Percentiles rank a stretch among this genome's conserved stretches.
Conservation (phyloP, 1,140 invertebrate species). For the Zaprionus capensis region DNA sequence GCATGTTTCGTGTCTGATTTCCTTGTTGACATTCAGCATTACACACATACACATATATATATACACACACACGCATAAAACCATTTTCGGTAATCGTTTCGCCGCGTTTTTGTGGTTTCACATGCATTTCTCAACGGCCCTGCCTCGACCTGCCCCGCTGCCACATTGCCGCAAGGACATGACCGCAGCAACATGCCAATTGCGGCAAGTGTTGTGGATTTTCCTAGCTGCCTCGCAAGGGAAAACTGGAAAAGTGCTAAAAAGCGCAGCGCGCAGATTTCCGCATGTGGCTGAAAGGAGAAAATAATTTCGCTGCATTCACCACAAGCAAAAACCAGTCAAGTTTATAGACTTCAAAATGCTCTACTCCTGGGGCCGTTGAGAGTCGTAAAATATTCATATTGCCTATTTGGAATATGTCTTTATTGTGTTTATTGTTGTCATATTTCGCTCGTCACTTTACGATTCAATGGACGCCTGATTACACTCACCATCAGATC, state of each 20-base stretch:
- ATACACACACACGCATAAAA: constrained; percentile 1
- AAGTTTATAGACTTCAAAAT: constrained; percentile 22
- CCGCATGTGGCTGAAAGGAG: constrained; percentile 29
- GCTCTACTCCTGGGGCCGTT: constrained; percentile 5
- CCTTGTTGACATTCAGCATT: background rate
- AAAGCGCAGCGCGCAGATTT: constrained; percentile 59
- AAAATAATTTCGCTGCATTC: constrained; percentile 9
- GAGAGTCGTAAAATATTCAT: constrained; percentile 16
- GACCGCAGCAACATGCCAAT: constrained; percentile 70
- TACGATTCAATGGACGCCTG: constrained; percentile 1
- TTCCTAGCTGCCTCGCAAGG: constrained; percentile 18
- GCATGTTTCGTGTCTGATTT: constrained; percentile 17
- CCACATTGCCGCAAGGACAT: constrained; percentile 26
- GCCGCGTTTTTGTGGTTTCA: constrained; percentile 69
- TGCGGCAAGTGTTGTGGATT: constrained; percentile 66
- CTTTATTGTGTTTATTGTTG: constrained; percentile 34
- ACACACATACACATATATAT: constrained; percentile 11
- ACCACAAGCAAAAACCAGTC: background rate
- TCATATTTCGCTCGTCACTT: background rate
- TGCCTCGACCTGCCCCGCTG: constrained; percentile 12
- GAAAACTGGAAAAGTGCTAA: constrained; percentile 35
- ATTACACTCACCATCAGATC: background rate
- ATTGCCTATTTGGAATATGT: constrained; percentile 21
- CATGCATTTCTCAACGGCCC: constrained; percentile 43
- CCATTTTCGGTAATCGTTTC: constrained; percentile 64